These are phyloP conservation scores for Eristalinus aeneus DNA, from an alignment of 2,888 invertebrate genomes.

Conservation along the genomic window DNA sequence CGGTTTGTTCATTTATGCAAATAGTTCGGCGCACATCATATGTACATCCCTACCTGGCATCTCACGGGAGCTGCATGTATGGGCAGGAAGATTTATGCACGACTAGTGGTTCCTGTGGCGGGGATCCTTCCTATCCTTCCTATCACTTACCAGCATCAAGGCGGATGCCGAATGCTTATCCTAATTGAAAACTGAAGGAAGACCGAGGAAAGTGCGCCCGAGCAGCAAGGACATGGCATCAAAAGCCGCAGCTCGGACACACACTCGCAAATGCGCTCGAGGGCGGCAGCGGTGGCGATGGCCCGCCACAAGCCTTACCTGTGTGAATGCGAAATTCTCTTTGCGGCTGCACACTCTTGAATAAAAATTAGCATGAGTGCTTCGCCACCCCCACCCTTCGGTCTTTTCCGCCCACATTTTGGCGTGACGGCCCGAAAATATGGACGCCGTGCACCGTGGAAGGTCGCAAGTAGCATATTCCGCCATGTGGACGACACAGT, in stretches of 20 bases:
- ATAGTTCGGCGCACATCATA: conserved; percentile 13
- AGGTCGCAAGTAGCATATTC: not conserved
- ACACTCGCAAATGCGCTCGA: not conserved
- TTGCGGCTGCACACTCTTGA: not conserved
- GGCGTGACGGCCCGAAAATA: not conserved
- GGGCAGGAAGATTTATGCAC: conserved; percentile 46
- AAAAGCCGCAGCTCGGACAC: not conserved
- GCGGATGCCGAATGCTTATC: conserved; percentile 27
- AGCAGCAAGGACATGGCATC: not conserved
- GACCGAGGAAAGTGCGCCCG: not conserved
- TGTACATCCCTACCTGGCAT: not conserved
- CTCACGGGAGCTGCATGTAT: conserved; percentile 5
- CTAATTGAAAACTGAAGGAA: conserved; percentile 30
- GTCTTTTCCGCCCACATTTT: not conserved
- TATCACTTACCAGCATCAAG: not conserved
- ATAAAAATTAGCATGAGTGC: conserved; percentile 20
- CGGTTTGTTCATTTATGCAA: conserved; percentile 54
- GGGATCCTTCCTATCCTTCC: not conserved
- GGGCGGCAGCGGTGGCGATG: not conserved
- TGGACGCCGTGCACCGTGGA: not conserved
- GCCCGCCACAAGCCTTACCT: conserved; percentile 8
- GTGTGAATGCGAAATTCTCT: conserved; percentile 27
- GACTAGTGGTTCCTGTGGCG: not conserved
- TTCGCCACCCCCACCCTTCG: not conserved
- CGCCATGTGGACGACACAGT: not conserved